Evolutionary conservation across 2,113 vertebrate genomes (phyloP).

Genomic region (Dromas ardeola): DNA sequence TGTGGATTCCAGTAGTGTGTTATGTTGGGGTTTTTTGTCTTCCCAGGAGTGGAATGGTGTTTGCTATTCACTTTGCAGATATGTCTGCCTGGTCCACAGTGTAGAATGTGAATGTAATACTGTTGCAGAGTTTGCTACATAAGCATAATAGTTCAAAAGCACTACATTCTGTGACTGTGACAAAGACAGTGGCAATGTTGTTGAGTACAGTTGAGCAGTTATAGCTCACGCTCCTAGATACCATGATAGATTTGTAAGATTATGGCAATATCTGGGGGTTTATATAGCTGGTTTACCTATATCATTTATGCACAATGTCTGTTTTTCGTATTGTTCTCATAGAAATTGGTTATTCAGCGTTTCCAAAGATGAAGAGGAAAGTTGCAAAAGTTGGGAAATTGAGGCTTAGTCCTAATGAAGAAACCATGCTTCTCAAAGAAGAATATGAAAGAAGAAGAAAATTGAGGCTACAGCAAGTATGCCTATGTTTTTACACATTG

Average conservation of each 20-base stretch:
- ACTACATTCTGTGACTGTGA: background rate
- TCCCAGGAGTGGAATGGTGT: background rate
- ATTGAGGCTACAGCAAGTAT: conserved; percentile 90
- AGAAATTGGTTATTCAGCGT: background rate
- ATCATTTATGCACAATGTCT: background rate
- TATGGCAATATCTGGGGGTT: background rate
- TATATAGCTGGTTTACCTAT: background rate
- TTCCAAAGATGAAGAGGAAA: conserved; percentile 84
- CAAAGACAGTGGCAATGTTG: background rate
- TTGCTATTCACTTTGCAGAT: background rate
- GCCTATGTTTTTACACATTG: background rate
- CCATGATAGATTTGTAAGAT: background rate
- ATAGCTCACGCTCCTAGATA: background rate
- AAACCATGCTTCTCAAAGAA: conserved; percentile 85
- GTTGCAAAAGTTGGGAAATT: conserved; percentile 65
- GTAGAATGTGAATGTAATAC: background rate
- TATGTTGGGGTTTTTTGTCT: background rate
- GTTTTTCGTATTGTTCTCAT: background rate
- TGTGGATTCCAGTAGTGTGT: background rate
- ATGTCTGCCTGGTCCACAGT: background rate
- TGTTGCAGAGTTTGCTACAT: background rate
- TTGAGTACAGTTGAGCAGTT: background rate
- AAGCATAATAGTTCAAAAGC: background rate
- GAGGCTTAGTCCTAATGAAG: conserved; percentile 91
- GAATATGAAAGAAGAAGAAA: conserved; percentile 90